Percentiles rank a stretch among this genome's conserved stretches.
Evolutionary conservation across 2,888 invertebrate genomes (phyloP).

Genomic region (Xanthostigma xanthostigma): DNA sequence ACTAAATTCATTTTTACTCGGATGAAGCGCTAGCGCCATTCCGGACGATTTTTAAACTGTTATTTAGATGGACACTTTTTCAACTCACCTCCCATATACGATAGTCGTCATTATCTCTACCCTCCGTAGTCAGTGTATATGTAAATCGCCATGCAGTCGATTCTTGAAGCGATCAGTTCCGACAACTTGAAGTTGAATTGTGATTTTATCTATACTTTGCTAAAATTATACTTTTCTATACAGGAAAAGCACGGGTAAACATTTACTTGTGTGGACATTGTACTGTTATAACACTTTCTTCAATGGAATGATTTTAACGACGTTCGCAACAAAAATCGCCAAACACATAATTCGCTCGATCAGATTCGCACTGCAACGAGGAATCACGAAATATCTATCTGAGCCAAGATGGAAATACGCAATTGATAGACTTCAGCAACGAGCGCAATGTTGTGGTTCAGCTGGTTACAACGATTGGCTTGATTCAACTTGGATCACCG

Average conservation of each 20-base stretch:
- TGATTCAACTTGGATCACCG: slow-evolving; percentile 40
- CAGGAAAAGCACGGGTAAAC: slow-evolving; percentile 27
- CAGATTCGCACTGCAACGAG: slow-evolving; percentile 35
- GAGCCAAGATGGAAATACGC: slow-evolving; percentile 40
- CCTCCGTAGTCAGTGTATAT: no score
- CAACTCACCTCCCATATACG: no score
- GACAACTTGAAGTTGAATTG: no score
- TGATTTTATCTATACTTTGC: no score
- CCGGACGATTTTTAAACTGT: no score
- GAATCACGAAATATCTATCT: slow-evolving; percentile 39
- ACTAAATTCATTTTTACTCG: no score
- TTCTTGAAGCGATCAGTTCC: no score
- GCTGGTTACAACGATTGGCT: slow-evolving; percentile 41
- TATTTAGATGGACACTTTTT: no score
- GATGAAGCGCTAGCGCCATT: no score
- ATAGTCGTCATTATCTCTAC: no score
- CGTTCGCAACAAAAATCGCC: slow-evolving; percentile 23
- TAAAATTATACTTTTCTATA: background rate
- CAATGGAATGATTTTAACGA: slow-evolving; percentile 22
- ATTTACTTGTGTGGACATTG: slow-evolving; percentile 24
- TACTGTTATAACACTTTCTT: slow-evolving; percentile 23
- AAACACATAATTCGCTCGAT: slow-evolving; percentile 27
- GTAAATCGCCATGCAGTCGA: no score
- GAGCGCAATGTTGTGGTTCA: slow-evolving; percentile 39
- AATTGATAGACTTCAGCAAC: slow-evolving; percentile 40